Evolutionary conservation across 2,797 vertebrate genomes (phyloP), one percentile per base, ranked within the genome.

Genomic region (Ceyx erithaca): DNA sequence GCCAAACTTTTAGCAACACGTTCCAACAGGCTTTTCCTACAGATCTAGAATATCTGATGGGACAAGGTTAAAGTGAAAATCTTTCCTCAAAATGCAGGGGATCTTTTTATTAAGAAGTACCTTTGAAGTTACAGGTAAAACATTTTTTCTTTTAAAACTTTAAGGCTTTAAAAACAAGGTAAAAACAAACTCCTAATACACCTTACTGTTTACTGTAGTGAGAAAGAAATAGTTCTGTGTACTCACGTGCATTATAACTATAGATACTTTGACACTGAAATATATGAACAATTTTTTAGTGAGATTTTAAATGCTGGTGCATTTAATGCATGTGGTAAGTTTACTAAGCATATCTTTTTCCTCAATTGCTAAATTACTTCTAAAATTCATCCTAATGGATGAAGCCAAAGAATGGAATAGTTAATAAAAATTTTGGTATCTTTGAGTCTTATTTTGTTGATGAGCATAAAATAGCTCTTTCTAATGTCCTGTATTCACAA

Each of bases 11-110:
- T 55, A 90, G 63, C 37, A 90, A 83, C 85, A 94, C 30, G 85
- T 89, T 91, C 40, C 30, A 91, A 78, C 87, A 93, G 43, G 81
- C 40, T 85, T 79, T 91, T 95, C 69, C 58, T 85, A 87, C 83
- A 75, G n/a, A 30, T 85, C 76, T 93, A 40, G 21, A 64, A 54
- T 95, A 94, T 87, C 90, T 89, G 83, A 93, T 88, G 86, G 84
- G 78, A 91, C 54, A 80, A 35, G 46, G 49, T 68, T 88, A 68
- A 91, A 94, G 45, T 77, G 43, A 84, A 91, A 80, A 68, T 26
- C 16, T 75, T 80, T 87, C 49, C 52, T 55, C 80, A 68, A 88
- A 90, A 80, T n/a, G 61, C 25, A 57, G 22, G 19, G 4, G 13
- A 77, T 63, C 15, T 80, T 81, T 88, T 90, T 46, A 76, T 75